Conservation (phyloP, 2,888 invertebrate species). For the Tenthredo amoena region DNA sequence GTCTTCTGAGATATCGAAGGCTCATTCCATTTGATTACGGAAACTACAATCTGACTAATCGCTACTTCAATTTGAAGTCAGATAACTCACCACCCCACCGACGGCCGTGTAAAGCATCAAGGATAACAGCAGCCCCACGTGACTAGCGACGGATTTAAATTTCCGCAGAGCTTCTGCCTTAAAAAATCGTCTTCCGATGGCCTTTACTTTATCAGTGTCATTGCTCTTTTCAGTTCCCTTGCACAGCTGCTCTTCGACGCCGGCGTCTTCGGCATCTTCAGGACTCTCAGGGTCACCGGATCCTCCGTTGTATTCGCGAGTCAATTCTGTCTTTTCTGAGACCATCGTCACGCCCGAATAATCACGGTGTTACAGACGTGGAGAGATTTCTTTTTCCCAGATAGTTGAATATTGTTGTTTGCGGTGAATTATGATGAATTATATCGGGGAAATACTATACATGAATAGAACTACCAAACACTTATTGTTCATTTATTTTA, state of each 20-base stretch:
- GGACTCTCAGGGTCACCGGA: conserved; percentile 43
- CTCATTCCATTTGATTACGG: neutral
- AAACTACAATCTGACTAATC: neutral
- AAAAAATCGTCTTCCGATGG: conserved; percentile 41
- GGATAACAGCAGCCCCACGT: conserved; percentile 87
- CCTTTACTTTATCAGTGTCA: neutral
- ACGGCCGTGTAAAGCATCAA: conserved; percentile 89
- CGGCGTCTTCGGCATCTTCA: conserved; percentile 16
- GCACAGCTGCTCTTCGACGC: neutral
- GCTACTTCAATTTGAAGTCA: neutral
- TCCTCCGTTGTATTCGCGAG: conserved; percentile 55
- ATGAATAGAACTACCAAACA: neutral
- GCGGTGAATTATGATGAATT: neutral
- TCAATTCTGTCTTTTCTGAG: conserved; percentile 51
- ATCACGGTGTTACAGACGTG: neutral
- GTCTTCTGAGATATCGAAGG: neutral
- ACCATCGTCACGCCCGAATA: neutral
- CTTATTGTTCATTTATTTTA: neutral
- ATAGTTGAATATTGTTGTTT: neutral
- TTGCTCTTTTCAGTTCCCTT: neutral
- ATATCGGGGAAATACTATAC: neutral
- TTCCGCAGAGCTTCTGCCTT: conserved; percentile 66
- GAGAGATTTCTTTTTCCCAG: neutral
- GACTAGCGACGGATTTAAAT: conserved; percentile 85
- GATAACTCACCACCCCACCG: conserved; percentile 88